Evolutionary conservation across 2,888 invertebrate species (phyloP), one percentile per base, ranked within the genome.

Genomic region (Dryocosmus kuriphilus): DNA sequence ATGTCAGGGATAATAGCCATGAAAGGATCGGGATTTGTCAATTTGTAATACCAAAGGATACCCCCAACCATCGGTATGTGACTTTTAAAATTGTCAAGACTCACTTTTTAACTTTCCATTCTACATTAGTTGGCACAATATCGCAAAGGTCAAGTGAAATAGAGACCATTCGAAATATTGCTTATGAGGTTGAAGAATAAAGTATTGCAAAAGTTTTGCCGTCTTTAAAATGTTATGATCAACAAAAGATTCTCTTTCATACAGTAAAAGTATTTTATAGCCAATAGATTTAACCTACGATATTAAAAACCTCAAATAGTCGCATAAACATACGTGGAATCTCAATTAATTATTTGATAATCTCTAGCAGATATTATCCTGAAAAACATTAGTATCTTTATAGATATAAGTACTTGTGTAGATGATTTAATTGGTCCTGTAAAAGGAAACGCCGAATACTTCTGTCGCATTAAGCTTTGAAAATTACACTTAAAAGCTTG

Each of bases 1-100:
- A 85, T 85, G 86, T 85, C 84, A 84, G 82, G 79, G 86, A 85
- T 85, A 86, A 84, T 82, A 80, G 82, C 80, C 80, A 80, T 82
- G 80, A 82, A 81, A 65, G 75, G 81, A 82, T 76, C 77, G 24
- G 51, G 67, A 71, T 71, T 71, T 71, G 51, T 71, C 71, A 71
- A 71, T 71, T 71, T 71, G 71, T 71, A 71, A 46, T 51, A 51
- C 51, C n/a, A 51, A 51, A 51, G 9, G n/a, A 51, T 51, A 27
- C 11, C 19, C 9, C 11, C 41, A 16, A 46, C 46, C 19, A 46
- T 46, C 27, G 16, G 27, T 19, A 24, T 4, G 24, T 57, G 57
- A 24, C 24, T 57, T 16, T 51, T 19, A 67, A 46, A 41, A 30
- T n/a, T n/a, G 16, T 19, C 14, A 67, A 65, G 41, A 16, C 11